Conservation (phyloP, 2,797 vertebrate species). For the Pygocentrus nattereri region DNA sequence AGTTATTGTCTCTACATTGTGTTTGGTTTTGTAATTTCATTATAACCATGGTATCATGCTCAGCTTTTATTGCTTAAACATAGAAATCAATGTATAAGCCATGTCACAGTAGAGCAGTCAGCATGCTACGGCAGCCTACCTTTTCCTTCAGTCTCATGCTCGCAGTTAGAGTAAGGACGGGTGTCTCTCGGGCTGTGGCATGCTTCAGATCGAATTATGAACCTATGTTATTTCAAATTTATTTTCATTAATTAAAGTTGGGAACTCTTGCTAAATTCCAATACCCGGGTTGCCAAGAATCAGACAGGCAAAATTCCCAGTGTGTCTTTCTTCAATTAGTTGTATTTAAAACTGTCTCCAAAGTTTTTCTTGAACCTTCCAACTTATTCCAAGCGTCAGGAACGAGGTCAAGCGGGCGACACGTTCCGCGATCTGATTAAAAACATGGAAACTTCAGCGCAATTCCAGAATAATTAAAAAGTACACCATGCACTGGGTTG, state of each 20-base stretch:
- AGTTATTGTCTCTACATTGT: no score
- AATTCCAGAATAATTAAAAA: constrained; percentile 69
- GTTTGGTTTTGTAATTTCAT: no score
- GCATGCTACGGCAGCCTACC: not conserved
- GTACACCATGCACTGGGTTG: constrained; percentile 59
- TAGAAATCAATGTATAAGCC: no score
- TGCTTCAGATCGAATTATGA: constrained; percentile 58
- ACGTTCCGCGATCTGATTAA: constrained; percentile 63
- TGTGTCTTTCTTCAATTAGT: constrained; percentile 48
- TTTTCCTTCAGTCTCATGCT: not conserved
- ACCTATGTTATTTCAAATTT: constrained; percentile 52
- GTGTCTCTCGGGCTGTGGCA: constrained; percentile 38
- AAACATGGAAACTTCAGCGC: constrained; percentile 61
- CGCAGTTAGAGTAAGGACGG: not conserved
- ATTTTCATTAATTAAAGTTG: constrained; percentile 47
- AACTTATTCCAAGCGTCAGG: constrained; percentile 59
- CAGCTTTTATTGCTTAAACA: no score
- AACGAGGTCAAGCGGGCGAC: constrained; percentile 69
- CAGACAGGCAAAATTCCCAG: constrained; percentile 47
- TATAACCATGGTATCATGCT: no score
- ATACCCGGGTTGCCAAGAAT: constrained; percentile 49
- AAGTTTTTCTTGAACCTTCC: constrained; percentile 34
- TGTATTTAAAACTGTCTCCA: constrained; percentile 9
- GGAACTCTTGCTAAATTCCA: constrained; percentile 49
- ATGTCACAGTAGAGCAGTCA: no score